Evolutionary conservation across 2,113 vertebrate genomes (phyloP).

Genomic region (Nesoenas mayeri): DNA sequence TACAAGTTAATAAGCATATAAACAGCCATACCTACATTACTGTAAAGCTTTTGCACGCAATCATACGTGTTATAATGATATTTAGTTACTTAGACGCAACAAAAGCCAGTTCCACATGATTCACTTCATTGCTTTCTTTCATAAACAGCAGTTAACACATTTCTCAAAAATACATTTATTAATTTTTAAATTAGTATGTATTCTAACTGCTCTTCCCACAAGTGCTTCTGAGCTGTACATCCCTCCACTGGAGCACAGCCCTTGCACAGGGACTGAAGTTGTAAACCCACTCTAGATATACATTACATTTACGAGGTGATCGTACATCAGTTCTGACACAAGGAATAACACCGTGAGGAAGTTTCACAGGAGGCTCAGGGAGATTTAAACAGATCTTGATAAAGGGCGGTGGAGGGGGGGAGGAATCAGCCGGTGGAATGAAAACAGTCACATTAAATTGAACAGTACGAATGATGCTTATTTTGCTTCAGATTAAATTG

Average conservation of each 20-base stretch:
- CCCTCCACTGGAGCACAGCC: not conserved
- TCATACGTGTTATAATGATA: not conserved
- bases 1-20: slow-evolving; percentile 4
- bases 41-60: not conserved
- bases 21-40: not conserved
- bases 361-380: not conserved
- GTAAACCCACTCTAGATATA: not conserved
- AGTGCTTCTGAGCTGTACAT: not conserved
- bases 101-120: slow-evolving; percentile 22
- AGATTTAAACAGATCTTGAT: slow-evolving; percentile 6
- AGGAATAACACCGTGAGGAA: not conserved
- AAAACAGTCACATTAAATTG: not conserved
- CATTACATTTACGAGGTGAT: not conserved
- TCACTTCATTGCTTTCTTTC: not conserved
- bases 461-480: not conserved
- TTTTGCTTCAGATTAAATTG: slow-evolving; percentile 13
- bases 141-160: not conserved
- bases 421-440: not conserved
- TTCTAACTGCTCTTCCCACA: not conserved
- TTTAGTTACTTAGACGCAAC: not conserved
- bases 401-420: not conserved
- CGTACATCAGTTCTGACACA: not conserved
- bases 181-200: not conserved
- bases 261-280: not conserved
- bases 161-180: slow-evolving; percentile 23